phyloP scores from a whole-genome alignment of 2,797 vertebrate genomes.

The Cyclopterus lumpus region DNA sequence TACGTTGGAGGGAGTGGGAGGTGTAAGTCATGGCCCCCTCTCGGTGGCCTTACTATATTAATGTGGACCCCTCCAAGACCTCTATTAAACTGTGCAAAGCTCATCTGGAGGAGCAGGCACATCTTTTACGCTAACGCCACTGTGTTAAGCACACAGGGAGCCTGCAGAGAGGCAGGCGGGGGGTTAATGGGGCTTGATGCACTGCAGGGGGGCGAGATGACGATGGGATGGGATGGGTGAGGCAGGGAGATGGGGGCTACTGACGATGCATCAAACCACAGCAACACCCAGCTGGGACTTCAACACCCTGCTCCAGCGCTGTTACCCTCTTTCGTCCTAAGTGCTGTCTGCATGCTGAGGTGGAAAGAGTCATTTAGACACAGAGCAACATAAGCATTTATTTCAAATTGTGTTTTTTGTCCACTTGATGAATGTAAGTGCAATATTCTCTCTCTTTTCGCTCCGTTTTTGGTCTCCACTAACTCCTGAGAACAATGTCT shows the following conservation, averaged over 20 bases:
- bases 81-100: conserved; percentile 87
- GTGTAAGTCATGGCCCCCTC: conserved; percentile 51
- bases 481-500: not conserved
- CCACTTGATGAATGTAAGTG: not conserved
- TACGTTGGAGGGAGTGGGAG: conserved; percentile 22
- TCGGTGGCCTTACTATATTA: conserved; percentile 79
- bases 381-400: not conserved
- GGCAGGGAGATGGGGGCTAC: conserved; percentile 45
- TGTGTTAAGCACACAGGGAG: conserved; percentile 82
- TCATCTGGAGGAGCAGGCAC: conserved; percentile 79
- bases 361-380: not conserved
- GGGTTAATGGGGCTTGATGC: conserved; percentile 84
- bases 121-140: conserved; percentile 79
- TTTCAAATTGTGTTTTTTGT: not conserved
- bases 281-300: conserved; percentile 49
- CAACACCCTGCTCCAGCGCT: conserved; percentile 28
- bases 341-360: not conserved
- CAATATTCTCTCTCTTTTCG: not conserved
- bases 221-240: conserved; percentile 48
- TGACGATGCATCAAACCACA: conserved; percentile 51
- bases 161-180: conserved; percentile 74
- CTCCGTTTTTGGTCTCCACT: not conserved
- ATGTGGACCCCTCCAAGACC: conserved; percentile 80
- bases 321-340: conserved; percentile 10
- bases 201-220: conserved; percentile 51